phyloP scores from a whole-genome alignment of 2,797 vertebrate genomes.

The Poeciliopsis gracilis region DNA sequence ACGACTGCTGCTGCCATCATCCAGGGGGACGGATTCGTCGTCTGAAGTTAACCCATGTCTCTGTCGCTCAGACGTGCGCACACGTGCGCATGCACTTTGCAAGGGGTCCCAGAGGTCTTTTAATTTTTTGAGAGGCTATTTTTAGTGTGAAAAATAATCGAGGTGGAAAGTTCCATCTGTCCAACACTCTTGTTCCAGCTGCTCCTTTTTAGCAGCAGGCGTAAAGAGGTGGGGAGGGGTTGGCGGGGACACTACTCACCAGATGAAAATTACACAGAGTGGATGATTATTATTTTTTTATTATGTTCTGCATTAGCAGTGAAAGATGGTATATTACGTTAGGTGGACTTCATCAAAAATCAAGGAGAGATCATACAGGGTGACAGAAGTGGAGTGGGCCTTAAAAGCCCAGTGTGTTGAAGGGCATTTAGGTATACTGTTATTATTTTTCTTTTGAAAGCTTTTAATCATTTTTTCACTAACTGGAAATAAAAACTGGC shows the following conservation, averaged over 20 bases:
- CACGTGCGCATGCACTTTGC: conserved; percentile 67
- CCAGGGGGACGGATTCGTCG: conserved; percentile 46
- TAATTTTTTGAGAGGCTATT: conserved; percentile 85
- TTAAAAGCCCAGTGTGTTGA: neutral
- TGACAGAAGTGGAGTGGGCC: conserved; percentile 4
- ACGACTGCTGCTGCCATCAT: conserved; percentile 58
- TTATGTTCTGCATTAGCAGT: conserved; percentile 33
- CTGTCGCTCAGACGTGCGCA: conserved; percentile 66
- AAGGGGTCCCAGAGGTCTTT: conserved; percentile 80
- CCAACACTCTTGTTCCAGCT: conserved; percentile 84
- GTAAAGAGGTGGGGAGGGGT: conserved; percentile 27
- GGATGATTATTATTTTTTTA: conserved; percentile 37
- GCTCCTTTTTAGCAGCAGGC: conserved; percentile 80
- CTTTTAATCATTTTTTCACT: neutral
- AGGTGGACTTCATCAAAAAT: neutral
- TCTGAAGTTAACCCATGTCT: conserved; percentile 60
- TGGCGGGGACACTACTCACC: conserved; percentile 46
- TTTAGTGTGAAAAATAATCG: conserved; percentile 85
- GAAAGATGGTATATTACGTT: conserved; percentile 1
- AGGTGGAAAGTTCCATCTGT: conserved; percentile 89
- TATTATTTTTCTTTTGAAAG: neutral
- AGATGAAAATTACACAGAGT: conserved; percentile 55
- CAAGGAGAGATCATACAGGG: neutral
- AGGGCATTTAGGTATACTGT: neutral
- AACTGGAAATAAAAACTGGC: neutral